Base-by-base conservation (phyloP, 2,113 vertebrate species). In the Synodontis membranacea region DNA sequence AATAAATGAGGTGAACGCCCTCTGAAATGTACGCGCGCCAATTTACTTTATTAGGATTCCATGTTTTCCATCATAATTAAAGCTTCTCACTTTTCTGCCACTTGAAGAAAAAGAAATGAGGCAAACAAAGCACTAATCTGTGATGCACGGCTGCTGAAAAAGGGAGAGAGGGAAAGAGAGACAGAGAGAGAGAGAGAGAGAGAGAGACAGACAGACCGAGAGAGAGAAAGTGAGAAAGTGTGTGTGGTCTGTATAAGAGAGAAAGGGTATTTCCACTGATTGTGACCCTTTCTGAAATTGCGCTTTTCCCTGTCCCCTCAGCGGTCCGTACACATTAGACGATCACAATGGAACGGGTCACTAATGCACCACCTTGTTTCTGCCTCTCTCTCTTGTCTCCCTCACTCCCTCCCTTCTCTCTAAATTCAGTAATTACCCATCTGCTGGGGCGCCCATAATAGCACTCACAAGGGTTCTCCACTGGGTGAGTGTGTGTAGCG, bases 341-440 rank as follows among this genome's bases (percentile, higher is more conserved):
- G 80, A 83, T 87, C 80, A 87, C 86, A 87, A 87, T 87, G 80
- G 86, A 87, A 87, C 86, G 76, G 86, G 86, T 87, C 86, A 87
- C 86, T 87, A 87, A 87, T 87, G 86, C 86, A 87, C 86, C 86
- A 87, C 86, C 86, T 87, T 86, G 84, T 86, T 86, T 83, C 80
- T 87, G 68, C 81, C 80, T 81, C 85, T 82, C 66, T 86, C 79
- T 86, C 80, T 78, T 83, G 79, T 70, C 86, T 62, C 80, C 21
- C 44, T 68, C 85, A 37, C 62, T 46, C 80, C 34, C 80, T 70
- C 76, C 50, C 76, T 80, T 86, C 86, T 87, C 86, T 87, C 86
- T 75, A 87, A 87, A 87, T 87, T 87, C 86, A 87, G 86, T 87
- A 87, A 87, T 87, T 87, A 87, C 86, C 86, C 86, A 87, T 87